Conservation (phyloP, 2,797 vertebrate genomes). For the Varecia variegata region DNA sequence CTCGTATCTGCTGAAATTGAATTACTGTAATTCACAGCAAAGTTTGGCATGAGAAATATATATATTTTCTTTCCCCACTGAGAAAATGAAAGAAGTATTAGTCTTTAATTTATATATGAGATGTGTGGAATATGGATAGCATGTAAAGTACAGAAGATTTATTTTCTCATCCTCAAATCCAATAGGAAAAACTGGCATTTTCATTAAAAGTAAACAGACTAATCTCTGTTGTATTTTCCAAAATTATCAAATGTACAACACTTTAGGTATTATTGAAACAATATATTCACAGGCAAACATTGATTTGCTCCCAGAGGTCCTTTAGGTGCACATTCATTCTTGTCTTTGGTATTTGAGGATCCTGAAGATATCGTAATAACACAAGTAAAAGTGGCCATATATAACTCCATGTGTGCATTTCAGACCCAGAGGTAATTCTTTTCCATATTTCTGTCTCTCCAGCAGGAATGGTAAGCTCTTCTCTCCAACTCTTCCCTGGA, state of each 20-base stretch:
- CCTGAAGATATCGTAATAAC: not conserved
- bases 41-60: conserved; percentile 17
- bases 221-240: conserved; percentile 51
- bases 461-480: not conserved
- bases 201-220: conserved; percentile 47
- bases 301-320: not conserved
- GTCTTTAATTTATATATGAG: conserved; percentile 22
- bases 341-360: not conserved
- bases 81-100: conserved; percentile 39
- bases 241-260: not conserved
- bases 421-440: not conserved
- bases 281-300: not conserved
- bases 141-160: conserved; percentile 20
- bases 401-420: not conserved
- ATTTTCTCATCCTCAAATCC: conserved; percentile 44
- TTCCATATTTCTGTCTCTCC: not conserved
- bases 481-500: not conserved
- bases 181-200: conserved; percentile 38
- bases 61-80: conserved; percentile 47
- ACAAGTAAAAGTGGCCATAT: not conserved
- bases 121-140: not conserved
- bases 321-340: not conserved
- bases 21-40: conserved; percentile 25
- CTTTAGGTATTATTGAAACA: conserved; percentile 47
- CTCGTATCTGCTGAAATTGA: conserved; percentile 32